Conservation (phyloP, 2,113 vertebrate genomes). For the Oryzias melastigma region DNA sequence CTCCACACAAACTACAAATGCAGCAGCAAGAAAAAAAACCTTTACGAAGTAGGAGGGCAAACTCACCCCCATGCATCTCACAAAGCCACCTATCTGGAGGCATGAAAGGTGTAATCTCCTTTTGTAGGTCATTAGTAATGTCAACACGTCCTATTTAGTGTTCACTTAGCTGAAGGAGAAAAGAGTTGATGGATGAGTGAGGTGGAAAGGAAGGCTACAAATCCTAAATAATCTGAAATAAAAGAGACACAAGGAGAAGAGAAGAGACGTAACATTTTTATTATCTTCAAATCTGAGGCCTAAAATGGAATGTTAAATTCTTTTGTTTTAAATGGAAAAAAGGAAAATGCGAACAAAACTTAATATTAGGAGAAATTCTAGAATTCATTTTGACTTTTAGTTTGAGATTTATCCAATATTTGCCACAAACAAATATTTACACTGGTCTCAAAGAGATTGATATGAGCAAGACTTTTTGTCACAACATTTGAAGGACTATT, state of each 20-base stretch:
- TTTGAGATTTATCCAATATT: too few species aligned
- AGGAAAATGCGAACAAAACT: too few species aligned
- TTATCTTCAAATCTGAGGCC: too few species aligned
- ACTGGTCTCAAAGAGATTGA: too few species aligned
- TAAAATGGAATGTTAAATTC: too few species aligned
- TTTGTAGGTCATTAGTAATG: conserved; percentile 55
- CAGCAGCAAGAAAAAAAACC: conserved; percentile 31
- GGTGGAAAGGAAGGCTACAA: conserved; percentile 34
- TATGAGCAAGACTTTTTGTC: too few species aligned
- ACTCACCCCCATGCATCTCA: not conserved
- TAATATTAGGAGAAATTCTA: too few species aligned
- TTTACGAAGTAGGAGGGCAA: conserved; percentile 6
- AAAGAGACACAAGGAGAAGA: not conserved
- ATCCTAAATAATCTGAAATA: conserved; percentile 26
- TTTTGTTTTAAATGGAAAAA: too few species aligned
- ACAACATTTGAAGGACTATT: too few species aligned
- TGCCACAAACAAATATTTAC: too few species aligned
- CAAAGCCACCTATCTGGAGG: conserved; percentile 6
- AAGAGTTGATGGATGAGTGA: conserved; percentile 29
- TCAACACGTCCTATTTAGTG: conserved; percentile 58
- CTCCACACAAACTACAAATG: conserved; percentile 4
- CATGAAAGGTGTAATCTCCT: conserved; percentile 48
- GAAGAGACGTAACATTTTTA: too few species aligned
- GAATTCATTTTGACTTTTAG: too few species aligned
- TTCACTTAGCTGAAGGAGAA: conserved; percentile 26